Percentiles rank a stretch among this genome's conserved stretches.
Conservation (phyloP, 2,797 vertebrate species). For the Coregonus sp. region DNA sequence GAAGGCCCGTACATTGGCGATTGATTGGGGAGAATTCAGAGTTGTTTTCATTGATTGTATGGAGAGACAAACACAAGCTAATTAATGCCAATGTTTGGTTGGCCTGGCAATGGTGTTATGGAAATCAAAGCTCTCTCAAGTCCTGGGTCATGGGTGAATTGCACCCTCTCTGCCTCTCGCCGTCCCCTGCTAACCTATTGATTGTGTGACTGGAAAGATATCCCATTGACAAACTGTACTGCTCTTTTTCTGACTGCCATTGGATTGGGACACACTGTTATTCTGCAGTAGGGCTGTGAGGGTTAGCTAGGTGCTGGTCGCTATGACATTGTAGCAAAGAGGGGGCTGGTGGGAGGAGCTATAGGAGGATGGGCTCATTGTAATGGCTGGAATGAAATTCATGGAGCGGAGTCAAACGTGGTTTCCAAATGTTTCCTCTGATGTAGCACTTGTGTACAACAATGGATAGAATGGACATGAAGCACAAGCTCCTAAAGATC, state of each 20-base stretch:
- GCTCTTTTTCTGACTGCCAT: neutral
- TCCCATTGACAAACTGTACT: constrained; percentile 34
- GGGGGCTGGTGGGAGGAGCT: too few relatives aligned
- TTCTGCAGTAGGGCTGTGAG: neutral
- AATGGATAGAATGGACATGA: neutral
- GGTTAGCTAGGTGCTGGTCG: neutral
- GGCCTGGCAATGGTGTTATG: constrained; percentile 41
- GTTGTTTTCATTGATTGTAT: constrained; percentile 56
- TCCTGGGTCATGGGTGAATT: constrained; percentile 47
- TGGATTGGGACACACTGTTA: neutral
- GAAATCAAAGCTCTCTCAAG: constrained; percentile 38
- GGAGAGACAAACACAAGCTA: constrained; percentile 45
- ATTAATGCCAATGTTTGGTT: constrained; percentile 51
- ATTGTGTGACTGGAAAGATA: constrained; percentile 59
- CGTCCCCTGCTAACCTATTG: constrained; percentile 41
- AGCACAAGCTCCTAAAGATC: neutral
- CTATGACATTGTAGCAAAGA: neutral
- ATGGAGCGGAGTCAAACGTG: too few relatives aligned
- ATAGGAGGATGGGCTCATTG: too few relatives aligned
- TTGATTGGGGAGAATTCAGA: constrained; percentile 49
- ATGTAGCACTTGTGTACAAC: neutral
- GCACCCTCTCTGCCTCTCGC: constrained; percentile 20
- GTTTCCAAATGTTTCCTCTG: too few relatives aligned
- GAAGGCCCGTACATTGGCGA: constrained; percentile 30
- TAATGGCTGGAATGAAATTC: too few relatives aligned